Percentiles rank a stretch among this genome's conserved stretches.
phyloP scores from a whole-genome alignment of 2,888 invertebrate genomes.

The Trichopoda pennipes region DNA sequence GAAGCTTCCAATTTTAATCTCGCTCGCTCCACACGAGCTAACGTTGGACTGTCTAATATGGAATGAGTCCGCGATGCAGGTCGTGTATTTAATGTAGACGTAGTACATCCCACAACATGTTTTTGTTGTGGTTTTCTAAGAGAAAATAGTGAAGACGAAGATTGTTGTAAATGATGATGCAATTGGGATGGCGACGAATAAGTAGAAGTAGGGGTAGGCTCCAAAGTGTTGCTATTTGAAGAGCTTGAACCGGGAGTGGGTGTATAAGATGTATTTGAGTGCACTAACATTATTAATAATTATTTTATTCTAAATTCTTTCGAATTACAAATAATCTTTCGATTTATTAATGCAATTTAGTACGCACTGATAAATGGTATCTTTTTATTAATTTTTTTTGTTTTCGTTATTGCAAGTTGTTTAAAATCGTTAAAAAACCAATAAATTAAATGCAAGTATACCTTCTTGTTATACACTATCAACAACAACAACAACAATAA shows the following conservation, averaged over 20 bases:
- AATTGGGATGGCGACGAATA: conserved; percentile 50
- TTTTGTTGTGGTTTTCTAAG: conserved; percentile 70
- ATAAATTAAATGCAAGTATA: too few species aligned
- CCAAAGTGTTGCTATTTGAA: conserved; percentile 76
- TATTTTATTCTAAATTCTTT: not conserved
- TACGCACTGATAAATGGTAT: not conserved
- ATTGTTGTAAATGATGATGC: conserved; percentile 69
- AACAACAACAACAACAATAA: too few species aligned
- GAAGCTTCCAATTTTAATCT: conserved; percentile 82
- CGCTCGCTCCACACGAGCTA: conserved; percentile 84
- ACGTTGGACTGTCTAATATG: conserved; percentile 84
- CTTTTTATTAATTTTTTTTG: not conserved
- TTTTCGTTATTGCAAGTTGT: not conserved
- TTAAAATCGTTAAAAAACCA: too few species aligned
- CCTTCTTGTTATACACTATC: too few species aligned
- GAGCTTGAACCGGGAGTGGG: conserved; percentile 77
- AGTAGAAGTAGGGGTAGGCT: conserved; percentile 71
- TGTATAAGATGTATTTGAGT: conserved; percentile 73
- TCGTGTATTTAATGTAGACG: conserved; percentile 71
- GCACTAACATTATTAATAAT: conserved; percentile 62
- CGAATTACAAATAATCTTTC: not conserved
- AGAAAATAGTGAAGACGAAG: conserved; percentile 19
- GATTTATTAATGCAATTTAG: not conserved
- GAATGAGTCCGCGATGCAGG: conserved; percentile 81
- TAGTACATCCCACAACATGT: conserved; percentile 50